These are phyloP conservation scores for Glaucidium brasilianum DNA, from an alignment of 2,113 vertebrate species.

Conservation along the genomic window DNA sequence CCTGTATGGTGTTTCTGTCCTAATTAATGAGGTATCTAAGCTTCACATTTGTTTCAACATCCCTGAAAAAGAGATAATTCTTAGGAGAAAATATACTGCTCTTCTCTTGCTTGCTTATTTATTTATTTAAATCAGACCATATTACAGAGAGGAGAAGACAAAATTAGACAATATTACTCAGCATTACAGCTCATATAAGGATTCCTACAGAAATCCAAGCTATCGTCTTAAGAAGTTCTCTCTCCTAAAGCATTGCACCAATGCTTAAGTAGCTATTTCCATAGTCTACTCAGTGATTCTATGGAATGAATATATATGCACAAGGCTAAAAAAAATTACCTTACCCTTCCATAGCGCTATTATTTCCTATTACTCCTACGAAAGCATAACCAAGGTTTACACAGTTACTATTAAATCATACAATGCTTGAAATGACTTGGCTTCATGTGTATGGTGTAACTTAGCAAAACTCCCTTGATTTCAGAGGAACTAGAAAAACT, in stretches of 20 bases:
- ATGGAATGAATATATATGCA: not conserved
- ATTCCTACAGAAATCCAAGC: not conserved
- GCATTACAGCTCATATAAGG: not conserved
- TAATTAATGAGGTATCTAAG: not conserved
- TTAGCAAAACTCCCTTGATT: not conserved
- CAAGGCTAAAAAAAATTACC: not conserved
- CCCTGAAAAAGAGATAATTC: not conserved
- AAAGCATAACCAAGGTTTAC: not conserved
- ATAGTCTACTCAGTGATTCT: not conserved
- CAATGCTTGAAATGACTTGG: not conserved
- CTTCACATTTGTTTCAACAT: not conserved
- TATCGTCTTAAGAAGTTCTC: not conserved
- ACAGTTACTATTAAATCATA: not conserved
- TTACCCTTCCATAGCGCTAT: not conserved
- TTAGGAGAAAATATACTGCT: not conserved
- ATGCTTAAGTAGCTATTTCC: not conserved
- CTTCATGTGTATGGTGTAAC: not conserved
- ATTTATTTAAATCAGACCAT: not conserved
- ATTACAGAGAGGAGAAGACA: not conserved
- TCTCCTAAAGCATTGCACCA: not conserved
- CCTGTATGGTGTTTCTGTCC: not conserved
- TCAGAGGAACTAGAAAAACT: not conserved
- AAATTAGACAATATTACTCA: not conserved
- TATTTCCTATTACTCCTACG: not conserved
- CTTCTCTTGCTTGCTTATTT: not conserved